Evolutionary conservation across 2,888 invertebrate genomes (phyloP), one percentile per base, ranked within the genome.

Genomic region (Tenthredo amoena): DNA sequence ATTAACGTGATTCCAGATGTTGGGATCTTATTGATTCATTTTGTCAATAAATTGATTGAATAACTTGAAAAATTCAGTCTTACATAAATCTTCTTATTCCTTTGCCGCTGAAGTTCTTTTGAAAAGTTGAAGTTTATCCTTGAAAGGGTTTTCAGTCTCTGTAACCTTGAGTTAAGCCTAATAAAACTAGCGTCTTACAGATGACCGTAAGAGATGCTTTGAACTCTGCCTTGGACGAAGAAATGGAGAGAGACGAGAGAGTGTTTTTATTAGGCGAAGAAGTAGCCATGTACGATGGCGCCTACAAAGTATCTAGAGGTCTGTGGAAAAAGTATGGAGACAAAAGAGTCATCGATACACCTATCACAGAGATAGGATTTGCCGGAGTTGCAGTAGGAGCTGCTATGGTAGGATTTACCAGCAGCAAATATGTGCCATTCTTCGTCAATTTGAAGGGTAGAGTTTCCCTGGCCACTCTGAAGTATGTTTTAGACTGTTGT

Each of bases 281-380:
- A 94, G 99, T 99, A 0, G 99, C 99, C n/a, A 96, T 97, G 94
- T 99, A 99, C 92, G 99, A 99, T 93, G 99, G 99, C 87, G 99
- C 99, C 79, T 99, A 99, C 93, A 98, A 99, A 97, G 97, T 99
- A 43, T 97, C 96, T 86, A 95, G 95, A 94, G 99, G 99, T 4
- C 94, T 99, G 18, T 99, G 98, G 98, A 99, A 99, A 93, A 99
- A 99, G 92, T 99, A 98, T 93, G 99, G 99, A 0, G 99, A 99
- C 92, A 98, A 98, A 93, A 95, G 99, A 90, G 97, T 99, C 9
- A 97, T 99, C 86, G 99, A 99, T 93, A 99, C 99, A 15, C 99
- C 99, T 6, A 99, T 99, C 92, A 99, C 99, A 0, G 99, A 99
- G 95, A 96, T 97, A 94, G 99, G 99, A 0, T 99, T 99, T 94